Evolutionary conservation across 2,113 vertebrate genomes (phyloP).

Genomic region (Coryphaenoides rupestris): DNA sequence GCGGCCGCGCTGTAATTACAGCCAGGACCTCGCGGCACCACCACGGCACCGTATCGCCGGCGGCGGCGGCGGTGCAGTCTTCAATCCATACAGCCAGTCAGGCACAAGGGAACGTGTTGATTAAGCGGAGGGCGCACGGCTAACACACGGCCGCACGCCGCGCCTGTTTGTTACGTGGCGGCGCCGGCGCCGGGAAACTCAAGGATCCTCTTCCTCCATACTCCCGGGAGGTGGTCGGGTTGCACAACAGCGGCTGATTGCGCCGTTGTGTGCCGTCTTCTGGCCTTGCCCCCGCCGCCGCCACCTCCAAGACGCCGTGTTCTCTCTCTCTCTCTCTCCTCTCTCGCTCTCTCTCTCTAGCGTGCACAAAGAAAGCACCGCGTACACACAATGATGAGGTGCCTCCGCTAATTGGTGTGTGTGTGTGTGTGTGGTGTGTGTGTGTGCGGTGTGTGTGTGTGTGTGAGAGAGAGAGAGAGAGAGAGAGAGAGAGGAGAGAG

Average conservation of each 20-base stretch:
- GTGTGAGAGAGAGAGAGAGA: too few relatives aligned
- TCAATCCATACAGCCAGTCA: constrained; percentile 49
- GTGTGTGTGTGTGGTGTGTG: too few relatives aligned
- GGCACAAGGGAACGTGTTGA: constrained; percentile 68
- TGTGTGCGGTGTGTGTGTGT: too few relatives aligned
- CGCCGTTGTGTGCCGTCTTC: constrained; percentile 40
- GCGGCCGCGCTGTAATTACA: constrained; percentile 68
- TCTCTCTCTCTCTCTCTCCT: neutral
- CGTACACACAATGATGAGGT: constrained; percentile 20
- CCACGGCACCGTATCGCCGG: too few relatives aligned
- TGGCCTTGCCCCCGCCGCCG: constrained; percentile 41
- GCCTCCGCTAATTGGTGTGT: constrained; percentile 28
- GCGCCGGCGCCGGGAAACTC: constrained; percentile 4
- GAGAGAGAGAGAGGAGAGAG: too few relatives aligned
- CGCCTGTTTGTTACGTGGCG: neutral
- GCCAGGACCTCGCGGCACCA: constrained; percentile 27
- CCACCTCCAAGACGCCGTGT: constrained; percentile 28
- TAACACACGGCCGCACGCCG: constrained; percentile 6
- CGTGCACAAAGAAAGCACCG: constrained; percentile 15
- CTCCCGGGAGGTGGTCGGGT: constrained; percentile 24
- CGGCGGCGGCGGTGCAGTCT: constrained; percentile 40
- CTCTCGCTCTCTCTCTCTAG: neutral
- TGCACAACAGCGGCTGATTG: constrained; percentile 51
- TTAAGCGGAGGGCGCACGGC: constrained; percentile 42
- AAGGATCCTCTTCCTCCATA: constrained; percentile 34